These are phyloP conservation scores for Zoroaster sp. DNA, from an alignment of 53 echinoderm and acorn worm genomes.

Conservation along the genomic window DNA sequence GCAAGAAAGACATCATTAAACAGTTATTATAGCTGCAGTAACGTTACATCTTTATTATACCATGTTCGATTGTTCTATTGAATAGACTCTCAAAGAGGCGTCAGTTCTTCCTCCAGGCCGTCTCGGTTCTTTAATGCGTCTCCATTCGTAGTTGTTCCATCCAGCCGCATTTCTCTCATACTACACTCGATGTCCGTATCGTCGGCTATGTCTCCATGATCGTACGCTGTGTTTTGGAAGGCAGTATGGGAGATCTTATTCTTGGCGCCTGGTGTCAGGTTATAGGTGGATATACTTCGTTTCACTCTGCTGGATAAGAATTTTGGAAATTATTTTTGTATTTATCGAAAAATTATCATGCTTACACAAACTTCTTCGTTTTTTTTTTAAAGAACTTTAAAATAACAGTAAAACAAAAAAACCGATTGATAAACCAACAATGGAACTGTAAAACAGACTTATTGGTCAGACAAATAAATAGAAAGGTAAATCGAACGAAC, in stretches of 20 bases:
- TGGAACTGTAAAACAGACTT: too few relatives aligned
- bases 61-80: background rate
- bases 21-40: too few relatives aligned
- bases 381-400: too few relatives aligned
- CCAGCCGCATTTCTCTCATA: conserved; percentile 29
- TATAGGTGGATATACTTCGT: conserved; percentile 14
- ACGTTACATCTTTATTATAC: too few relatives aligned
- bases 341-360: too few relatives aligned
- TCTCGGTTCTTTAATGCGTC: background rate
- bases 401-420: too few relatives aligned
- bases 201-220: conserved; percentile 55
- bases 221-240: conserved; percentile 53
- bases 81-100: background rate
- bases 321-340: background rate
- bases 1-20: too few relatives aligned
- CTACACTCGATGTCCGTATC: conserved; percentile 54
- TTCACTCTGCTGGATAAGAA: conserved; percentile 1
- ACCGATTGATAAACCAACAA: too few relatives aligned
- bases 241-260: background rate
- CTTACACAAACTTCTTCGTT: too few relatives aligned
- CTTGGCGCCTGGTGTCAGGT: conserved; percentile 16
- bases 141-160: conserved; percentile 21
- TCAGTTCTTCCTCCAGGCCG: conserved; percentile 23
- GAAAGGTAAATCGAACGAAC: too few relatives aligned
- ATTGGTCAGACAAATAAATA: too few relatives aligned